phyloP scores from a whole-genome alignment of 37 sponge, comb jelly and placozoan species.

The Halichondria panicea region DNA sequence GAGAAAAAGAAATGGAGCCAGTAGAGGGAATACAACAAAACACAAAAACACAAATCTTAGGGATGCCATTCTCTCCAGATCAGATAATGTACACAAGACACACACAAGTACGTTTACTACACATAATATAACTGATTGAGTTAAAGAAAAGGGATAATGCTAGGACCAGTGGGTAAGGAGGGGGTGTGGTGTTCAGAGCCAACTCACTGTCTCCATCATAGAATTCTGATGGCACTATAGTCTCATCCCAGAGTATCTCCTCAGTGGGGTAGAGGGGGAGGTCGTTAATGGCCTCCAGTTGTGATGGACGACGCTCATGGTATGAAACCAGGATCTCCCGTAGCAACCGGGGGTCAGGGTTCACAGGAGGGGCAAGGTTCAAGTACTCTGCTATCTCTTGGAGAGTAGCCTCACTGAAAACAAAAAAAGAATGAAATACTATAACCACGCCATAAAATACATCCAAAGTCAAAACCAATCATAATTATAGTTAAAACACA shows the following conservation, averaged over 20 bases:
- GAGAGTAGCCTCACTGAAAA: conserved; percentile 64
- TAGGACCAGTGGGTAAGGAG: neutral
- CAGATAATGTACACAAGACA: neutral
- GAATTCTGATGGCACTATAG: conserved; percentile 94
- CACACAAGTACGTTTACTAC: conserved; percentile 2
- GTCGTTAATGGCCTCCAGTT: conserved; percentile 87
- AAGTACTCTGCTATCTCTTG: conserved; percentile 78
- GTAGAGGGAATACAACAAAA: neutral
- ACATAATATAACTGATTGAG: neutral
- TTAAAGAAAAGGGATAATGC: neutral
- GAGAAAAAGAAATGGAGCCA: conserved; percentile 3
- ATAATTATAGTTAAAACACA: too few species aligned
- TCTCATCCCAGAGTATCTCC: conserved; percentile 89
- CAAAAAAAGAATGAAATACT: neutral
- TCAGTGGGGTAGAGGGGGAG: conserved; percentile 98
- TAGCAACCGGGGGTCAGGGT: conserved; percentile 18
- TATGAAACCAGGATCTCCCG: conserved; percentile 77
- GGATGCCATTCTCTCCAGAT: neutral
- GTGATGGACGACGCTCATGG: conserved; percentile 85
- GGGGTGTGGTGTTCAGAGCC: neutral
- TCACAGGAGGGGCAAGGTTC: conserved; percentile 13
- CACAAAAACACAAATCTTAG: neutral
- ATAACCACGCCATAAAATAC: neutral
- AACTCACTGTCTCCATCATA: conserved; percentile 77
- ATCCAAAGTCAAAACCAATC: neutral